A percentile compares a stretch with the other conserved stretches of the same genome.
phyloP scores from a whole-genome alignment of 2,888 invertebrate species.

The Melanargia galathea region DNA sequence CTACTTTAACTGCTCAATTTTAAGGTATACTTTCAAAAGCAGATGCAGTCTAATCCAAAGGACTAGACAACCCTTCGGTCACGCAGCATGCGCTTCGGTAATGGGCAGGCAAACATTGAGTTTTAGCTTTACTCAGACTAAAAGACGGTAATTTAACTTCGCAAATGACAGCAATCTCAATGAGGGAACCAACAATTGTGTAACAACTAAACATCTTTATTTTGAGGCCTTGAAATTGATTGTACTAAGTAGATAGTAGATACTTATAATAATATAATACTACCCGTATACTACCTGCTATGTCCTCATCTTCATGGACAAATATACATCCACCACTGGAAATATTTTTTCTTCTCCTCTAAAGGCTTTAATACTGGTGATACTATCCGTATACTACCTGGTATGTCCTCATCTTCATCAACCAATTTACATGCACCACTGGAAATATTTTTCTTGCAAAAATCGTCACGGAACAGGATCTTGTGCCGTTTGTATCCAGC shows the following conservation, averaged over 20 bases:
- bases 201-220: conserved; percentile 3
- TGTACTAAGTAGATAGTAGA: background rate
- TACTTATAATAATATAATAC: too few species aligned
- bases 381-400: too few species aligned
- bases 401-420: too few species aligned
- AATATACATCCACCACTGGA: too few species aligned
- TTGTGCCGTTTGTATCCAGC: too few species aligned
- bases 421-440: too few species aligned
- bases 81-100: conserved; percentile 65
- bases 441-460: too few species aligned
- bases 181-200: conserved; percentile 4
- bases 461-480: too few species aligned
- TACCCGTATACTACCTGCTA: too few species aligned
- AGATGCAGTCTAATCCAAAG: conserved; percentile 44
- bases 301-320: too few species aligned
- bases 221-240: background rate
- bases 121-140: conserved; percentile 50
- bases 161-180: conserved; percentile 46
- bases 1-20: fast-evolving
- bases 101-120: conserved; percentile 67
- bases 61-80: conserved; percentile 71
- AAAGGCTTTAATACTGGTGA: too few species aligned
- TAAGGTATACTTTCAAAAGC: conserved; percentile 28
- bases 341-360: too few species aligned
- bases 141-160: conserved; percentile 51